Percentiles rank a stretch among this genome's conserved stretches.
Evolutionary conservation across 2,888 invertebrate species (phyloP).

Genomic region (Rhogogaster chlorosoma): DNA sequence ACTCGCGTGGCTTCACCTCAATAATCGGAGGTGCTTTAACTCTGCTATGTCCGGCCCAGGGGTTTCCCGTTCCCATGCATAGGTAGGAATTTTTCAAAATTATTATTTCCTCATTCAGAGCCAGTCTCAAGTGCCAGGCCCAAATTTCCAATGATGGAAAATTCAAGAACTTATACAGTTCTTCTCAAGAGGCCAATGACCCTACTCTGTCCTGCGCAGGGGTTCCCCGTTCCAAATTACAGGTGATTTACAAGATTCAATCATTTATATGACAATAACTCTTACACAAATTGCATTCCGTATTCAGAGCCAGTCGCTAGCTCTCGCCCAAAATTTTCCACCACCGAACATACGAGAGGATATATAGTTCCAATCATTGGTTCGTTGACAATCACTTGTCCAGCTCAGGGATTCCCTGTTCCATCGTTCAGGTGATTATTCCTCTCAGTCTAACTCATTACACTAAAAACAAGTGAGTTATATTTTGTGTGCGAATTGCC

Average conservation of each 20-base stretch:
- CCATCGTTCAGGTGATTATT: slow-evolving; percentile 84
- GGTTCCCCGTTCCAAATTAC: slow-evolving; percentile 86
- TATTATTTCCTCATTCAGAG: slow-evolving; percentile 65
- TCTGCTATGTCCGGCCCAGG: slow-evolving; percentile 84
- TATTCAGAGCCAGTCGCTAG: slow-evolving; percentile 79
- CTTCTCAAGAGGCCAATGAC: slow-evolving; percentile 77
- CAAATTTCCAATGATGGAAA: slow-evolving; percentile 78
- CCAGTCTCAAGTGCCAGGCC: slow-evolving; percentile 78
- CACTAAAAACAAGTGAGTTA: background rate
- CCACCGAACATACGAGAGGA: slow-evolving; percentile 72
- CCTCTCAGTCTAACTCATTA: background rate
- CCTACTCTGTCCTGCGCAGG: slow-evolving; percentile 88
- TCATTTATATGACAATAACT: slow-evolving; percentile 64
- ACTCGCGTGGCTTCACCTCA: slow-evolving; percentile 74
- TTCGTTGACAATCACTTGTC: slow-evolving; percentile 79
- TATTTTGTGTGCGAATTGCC: background rate
- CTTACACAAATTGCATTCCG: slow-evolving; percentile 38
- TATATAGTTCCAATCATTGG: slow-evolving; percentile 44
- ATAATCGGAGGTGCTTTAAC: slow-evolving; percentile 72
- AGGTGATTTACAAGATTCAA: slow-evolving; percentile 79
- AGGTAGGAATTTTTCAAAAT: slow-evolving; percentile 79
- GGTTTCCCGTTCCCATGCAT: slow-evolving; percentile 80
- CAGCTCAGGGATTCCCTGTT: slow-evolving; percentile 85
- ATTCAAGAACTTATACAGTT: slow-evolving; percentile 75
- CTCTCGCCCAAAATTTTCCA: slow-evolving; percentile 80